Evolutionary conservation across 2,113 vertebrate genomes (phyloP).

Genomic region (Scatophagus argus): DNA sequence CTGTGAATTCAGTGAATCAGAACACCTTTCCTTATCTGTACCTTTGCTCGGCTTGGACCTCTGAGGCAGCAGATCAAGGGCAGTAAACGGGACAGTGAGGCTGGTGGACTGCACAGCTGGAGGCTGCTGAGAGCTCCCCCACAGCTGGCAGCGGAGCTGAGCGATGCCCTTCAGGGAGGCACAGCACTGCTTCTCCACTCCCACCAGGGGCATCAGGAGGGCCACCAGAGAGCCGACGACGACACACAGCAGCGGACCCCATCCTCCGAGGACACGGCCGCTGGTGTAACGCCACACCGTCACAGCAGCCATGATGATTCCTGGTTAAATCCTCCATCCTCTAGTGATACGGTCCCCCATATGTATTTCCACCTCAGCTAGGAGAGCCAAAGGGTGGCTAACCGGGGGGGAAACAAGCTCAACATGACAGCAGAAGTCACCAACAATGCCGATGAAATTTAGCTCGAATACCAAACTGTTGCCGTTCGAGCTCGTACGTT

Average conservation of each 20-base stretch:
- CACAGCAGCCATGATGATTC: slow-evolving; percentile 81
- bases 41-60: slow-evolving; percentile 88
- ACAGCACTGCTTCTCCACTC: slow-evolving; percentile 86
- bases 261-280: slow-evolving; percentile 84
- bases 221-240: slow-evolving; percentile 86
- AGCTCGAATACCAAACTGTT: not conserved
- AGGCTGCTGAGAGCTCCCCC: slow-evolving; percentile 62
- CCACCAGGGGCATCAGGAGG: slow-evolving; percentile 86
- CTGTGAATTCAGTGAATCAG: not conserved
- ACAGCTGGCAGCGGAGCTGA: slow-evolving; percentile 85
- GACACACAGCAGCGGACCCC: slow-evolving; percentile 85
- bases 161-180: slow-evolving; percentile 84
- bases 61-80: slow-evolving; percentile 85
- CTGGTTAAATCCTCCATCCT: slow-evolving; percentile 56
- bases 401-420: not conserved
- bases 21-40: slow-evolving; percentile 56
- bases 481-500: not conserved
- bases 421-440: slow-evolving; percentile 6
- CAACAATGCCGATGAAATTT: not conserved
- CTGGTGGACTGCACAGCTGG: slow-evolving; percentile 84
- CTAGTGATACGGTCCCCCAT: slow-evolving; percentile 35
- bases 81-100: slow-evolving; percentile 87
- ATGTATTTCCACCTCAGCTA: slow-evolving; percentile 41
- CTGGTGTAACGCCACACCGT: slow-evolving; percentile 85
- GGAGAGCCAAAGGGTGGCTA: slow-evolving; percentile 19